Base-by-base conservation (phyloP, 2,797 vertebrate genomes). In the Gallinago stenura region DNA sequence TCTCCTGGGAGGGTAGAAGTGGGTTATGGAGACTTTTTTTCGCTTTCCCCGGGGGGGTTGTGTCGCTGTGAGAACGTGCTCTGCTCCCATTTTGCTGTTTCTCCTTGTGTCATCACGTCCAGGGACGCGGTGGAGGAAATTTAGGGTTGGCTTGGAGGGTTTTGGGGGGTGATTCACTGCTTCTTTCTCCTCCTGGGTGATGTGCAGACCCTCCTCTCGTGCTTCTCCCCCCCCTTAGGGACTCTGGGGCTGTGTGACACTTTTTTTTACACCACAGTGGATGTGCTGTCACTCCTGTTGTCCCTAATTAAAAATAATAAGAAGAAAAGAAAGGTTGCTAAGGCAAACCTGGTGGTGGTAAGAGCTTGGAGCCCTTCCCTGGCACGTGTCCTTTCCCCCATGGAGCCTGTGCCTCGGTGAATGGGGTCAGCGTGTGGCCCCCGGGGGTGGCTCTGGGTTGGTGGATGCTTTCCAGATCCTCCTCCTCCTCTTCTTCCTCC, bases 241-340 rank as follows among this genome's bases (percentile, higher is more conserved):
- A 37, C 9, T 22, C 25, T 45, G 57, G 72, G 57, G 26, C 69
- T 73, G 31, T 18, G 35, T 37, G 35, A 37, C 35, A 37, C 35
- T 35, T 35, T 37, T 51, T 37, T 26, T 33, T 33, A 24, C 14
- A 1, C 35, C 7, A 1, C 15, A 9, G 35, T 0, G 4, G 30
- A 8, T 56, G 58, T 75, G 48, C 61, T 0, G 0, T 30, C 2
- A 0, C 41, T 90, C 20, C 5, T 0, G 0, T 79, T 39, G 8
- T 85, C 19, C 68, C 33, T 54, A 25, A 37, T 21, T 6, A 46
- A 48, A 53, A 37, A 12, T 9, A 72, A 41, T 30, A 24, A 35
- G 15, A 61, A n/a, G 4, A 12, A n/a, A 33, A 22, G 12, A 19
- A 31, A 5, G 8, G 11, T 41, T 77, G 43, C 46, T 57, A 18